A percentile compares a stretch with the other conserved stretches of the same genome.
phyloP scores from a whole-genome alignment of 1,140 invertebrate species.

The Ericerus pela region DNA sequence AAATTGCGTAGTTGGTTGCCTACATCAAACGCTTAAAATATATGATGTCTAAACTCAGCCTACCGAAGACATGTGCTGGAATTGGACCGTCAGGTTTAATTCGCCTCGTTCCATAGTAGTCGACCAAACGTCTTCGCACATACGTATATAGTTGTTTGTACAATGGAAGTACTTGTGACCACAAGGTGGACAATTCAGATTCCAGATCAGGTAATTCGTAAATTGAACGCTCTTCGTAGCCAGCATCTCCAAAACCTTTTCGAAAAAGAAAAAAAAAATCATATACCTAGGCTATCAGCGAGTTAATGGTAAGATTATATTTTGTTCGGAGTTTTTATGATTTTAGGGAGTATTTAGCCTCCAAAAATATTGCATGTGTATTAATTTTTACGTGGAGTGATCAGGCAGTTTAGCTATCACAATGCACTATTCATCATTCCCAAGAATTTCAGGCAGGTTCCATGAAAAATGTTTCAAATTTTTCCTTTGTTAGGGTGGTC shows the following conservation, averaged over 20 bases:
- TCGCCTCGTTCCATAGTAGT: conserved; percentile 46
- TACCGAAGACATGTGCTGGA: conserved; percentile 57
- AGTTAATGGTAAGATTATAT: neutral
- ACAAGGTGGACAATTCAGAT: conserved; percentile 50
- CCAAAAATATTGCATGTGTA: no score
- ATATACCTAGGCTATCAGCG: neutral
- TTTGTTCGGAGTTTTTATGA: no score
- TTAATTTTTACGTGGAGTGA: no score
- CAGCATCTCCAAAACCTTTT: conserved; percentile 55
- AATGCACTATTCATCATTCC: no score
- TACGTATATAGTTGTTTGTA: conserved; percentile 79
- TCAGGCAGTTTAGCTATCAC: no score
- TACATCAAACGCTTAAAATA: neutral
- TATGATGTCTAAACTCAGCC: conserved; percentile 14
- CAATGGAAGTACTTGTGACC: conserved; percentile 54
- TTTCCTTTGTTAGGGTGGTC: no score
- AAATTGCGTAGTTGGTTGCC: neutral
- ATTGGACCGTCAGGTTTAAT: conserved; percentile 54
- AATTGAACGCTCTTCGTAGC: conserved; percentile 51
- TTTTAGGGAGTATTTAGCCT: no score
- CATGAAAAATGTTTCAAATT: no score
- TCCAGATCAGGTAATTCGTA: conserved; percentile 56
- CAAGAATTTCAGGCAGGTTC: no score
- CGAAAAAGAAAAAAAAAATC: neutral
- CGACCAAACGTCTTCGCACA: conserved; percentile 52